phyloP scores from a whole-genome alignment of 2,888 invertebrate genomes.

The Epistrophella euchroma region DNA sequence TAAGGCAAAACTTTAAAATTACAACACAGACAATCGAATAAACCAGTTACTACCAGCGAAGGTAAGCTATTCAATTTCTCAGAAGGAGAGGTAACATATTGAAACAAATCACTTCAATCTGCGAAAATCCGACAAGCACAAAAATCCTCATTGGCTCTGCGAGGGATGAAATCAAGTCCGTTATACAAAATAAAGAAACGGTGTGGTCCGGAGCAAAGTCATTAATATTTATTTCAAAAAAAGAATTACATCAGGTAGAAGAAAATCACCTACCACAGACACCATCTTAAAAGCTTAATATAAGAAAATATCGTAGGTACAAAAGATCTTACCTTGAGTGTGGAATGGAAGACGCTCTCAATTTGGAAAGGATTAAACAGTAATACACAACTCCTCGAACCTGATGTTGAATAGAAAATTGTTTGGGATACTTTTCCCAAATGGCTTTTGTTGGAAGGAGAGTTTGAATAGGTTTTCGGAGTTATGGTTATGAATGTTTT shows the following conservation, averaged over 20 bases:
- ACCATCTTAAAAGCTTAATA: neutral
- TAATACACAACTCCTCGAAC: constrained; percentile 18
- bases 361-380: constrained; percentile 30
- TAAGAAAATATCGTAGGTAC: neutral
- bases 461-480: neutral
- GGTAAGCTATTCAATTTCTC: neutral
- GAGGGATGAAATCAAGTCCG: neutral
- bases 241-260: neutral
- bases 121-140: neutral
- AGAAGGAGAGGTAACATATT: constrained; percentile 6
- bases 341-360: constrained; percentile 1
- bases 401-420: constrained; percentile 17
- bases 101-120: constrained; percentile 21
- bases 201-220: neutral
- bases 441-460: constrained; percentile 6
- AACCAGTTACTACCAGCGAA: neutral
- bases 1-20: neutral
- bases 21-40: neutral
- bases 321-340: no score
- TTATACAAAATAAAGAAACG: neutral
- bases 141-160: neutral
- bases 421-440: constrained; percentile 9
- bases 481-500: neutral
- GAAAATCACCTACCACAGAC: neutral
- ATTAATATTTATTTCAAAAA: constrained; percentile 34